Evolutionary conservation across 2,113 vertebrate genomes (phyloP).

Genomic region (Notechis scutatus): DNA sequence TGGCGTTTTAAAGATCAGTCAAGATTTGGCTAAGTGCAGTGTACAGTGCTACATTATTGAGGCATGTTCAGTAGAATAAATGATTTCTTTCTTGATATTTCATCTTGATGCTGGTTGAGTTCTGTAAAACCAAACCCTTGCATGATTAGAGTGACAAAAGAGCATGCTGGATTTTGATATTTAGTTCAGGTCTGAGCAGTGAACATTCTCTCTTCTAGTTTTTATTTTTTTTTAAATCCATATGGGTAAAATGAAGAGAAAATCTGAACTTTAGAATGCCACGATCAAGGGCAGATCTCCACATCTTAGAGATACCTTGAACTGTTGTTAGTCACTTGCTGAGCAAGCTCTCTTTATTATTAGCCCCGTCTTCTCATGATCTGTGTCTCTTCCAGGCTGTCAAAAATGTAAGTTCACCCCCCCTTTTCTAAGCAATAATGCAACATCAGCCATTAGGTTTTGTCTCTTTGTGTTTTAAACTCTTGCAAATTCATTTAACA

Average conservation of each 20-base stretch:
- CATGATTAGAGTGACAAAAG: neutral
- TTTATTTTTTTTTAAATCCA: neutral
- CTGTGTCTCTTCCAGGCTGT: neutral
- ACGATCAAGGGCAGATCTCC: neutral
- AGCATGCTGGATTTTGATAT: neutral
- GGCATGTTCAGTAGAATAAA: neutral
- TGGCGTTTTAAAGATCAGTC: neutral
- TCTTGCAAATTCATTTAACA: slow-evolving; percentile 38
- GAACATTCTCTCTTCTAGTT: neutral
- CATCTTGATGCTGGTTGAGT: neutral
- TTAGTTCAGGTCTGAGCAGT: neutral
- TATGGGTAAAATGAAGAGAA: neutral
- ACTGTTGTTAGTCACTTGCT: neutral
- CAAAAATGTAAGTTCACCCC: no score
- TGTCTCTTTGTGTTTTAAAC: slow-evolving; percentile 27
- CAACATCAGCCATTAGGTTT: slow-evolving; percentile 10
- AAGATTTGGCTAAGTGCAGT: neutral
- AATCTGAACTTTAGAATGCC: neutral
- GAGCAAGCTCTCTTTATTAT: neutral
- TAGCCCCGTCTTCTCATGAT: no score
- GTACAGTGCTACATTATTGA: neutral
- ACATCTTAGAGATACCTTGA: no score
- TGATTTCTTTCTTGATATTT: no score
- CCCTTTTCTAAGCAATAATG: neutral
- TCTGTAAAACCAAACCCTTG: neutral